Conservation (phyloP, 2,888 invertebrate species). For the Eudemis profundana region DNA sequence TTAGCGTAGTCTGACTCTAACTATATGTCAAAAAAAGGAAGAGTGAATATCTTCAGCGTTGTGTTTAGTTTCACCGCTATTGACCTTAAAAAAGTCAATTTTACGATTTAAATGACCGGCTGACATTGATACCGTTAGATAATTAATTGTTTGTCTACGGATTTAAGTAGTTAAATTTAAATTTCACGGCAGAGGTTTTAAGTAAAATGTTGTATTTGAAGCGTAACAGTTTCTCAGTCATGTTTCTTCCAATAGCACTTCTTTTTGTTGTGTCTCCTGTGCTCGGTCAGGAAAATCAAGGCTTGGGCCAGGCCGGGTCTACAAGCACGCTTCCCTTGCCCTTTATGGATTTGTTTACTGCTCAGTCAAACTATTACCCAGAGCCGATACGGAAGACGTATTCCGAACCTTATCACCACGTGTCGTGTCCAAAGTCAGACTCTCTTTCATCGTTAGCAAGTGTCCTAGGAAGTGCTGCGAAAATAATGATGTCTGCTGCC, state of each 20-base stretch:
- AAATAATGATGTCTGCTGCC: slow-evolving; percentile 78
- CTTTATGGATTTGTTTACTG: slow-evolving; percentile 73
- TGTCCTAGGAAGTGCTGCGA: slow-evolving; percentile 75
- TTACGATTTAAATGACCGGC: slow-evolving; percentile 58
- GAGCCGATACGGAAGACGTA: slow-evolving; percentile 73
- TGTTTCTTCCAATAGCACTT: slow-evolving; percentile 70
- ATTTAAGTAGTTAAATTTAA: slow-evolving; percentile 69
- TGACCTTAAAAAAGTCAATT: slow-evolving; percentile 42
- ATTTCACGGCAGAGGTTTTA: slow-evolving; percentile 81
- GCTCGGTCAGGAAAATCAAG: slow-evolving; percentile 67
- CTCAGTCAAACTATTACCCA: slow-evolving; percentile 70
- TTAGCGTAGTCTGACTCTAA: too few species aligned
- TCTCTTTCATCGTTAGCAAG: slow-evolving; percentile 74
- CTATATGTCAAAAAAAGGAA: too few species aligned
- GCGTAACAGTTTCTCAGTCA: slow-evolving; percentile 77
- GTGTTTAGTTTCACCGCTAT: not conserved
- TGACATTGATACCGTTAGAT: slow-evolving; percentile 67
- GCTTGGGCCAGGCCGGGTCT: slow-evolving; percentile 65
- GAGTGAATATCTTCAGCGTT: too few species aligned
- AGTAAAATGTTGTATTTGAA: slow-evolving; percentile 64
- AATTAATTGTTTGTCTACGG: slow-evolving; percentile 69
- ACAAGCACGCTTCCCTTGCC: slow-evolving; percentile 62
- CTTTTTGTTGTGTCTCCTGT: slow-evolving; percentile 63
- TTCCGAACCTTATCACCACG: slow-evolving; percentile 63
- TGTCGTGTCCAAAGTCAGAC: slow-evolving; percentile 73